These are phyloP conservation scores for Thripadectes ignobilis DNA, from an alignment of 2,797 vertebrate genomes.

Conservation along the genomic window DNA sequence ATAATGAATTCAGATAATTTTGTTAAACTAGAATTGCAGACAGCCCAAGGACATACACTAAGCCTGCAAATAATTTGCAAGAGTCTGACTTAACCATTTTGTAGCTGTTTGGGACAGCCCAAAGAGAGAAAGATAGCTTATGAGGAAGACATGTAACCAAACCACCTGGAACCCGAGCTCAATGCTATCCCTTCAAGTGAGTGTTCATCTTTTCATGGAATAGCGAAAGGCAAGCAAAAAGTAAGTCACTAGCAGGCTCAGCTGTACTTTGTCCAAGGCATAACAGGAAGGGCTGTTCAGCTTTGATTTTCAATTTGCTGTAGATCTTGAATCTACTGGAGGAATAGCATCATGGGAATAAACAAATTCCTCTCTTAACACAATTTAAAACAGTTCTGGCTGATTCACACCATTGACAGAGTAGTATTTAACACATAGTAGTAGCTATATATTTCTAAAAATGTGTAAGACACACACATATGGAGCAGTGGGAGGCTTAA, in stretches of 20 bases:
- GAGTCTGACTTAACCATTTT: background rate
- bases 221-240: background rate
- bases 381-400: background rate
- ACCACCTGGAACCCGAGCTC: background rate
- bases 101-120: background rate
- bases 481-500: background rate
- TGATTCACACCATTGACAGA: background rate
- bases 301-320: background rate
- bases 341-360: background rate
- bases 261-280: background rate
- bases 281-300: background rate
- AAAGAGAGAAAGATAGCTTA: background rate
- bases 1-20: background rate
- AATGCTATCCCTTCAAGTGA: background rate
- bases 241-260: background rate
- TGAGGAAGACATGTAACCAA: background rate
- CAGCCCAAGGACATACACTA: background rate
- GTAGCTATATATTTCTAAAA: background rate
- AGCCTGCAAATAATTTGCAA: background rate
- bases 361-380: background rate
- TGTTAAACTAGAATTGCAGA: background rate
- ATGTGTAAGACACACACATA: accelerated
- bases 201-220: background rate
- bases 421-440: background rate
- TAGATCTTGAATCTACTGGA: background rate